phyloP scores from a whole-genome alignment of 2,113 vertebrate genomes.

The Phaethon lepturus region DNA sequence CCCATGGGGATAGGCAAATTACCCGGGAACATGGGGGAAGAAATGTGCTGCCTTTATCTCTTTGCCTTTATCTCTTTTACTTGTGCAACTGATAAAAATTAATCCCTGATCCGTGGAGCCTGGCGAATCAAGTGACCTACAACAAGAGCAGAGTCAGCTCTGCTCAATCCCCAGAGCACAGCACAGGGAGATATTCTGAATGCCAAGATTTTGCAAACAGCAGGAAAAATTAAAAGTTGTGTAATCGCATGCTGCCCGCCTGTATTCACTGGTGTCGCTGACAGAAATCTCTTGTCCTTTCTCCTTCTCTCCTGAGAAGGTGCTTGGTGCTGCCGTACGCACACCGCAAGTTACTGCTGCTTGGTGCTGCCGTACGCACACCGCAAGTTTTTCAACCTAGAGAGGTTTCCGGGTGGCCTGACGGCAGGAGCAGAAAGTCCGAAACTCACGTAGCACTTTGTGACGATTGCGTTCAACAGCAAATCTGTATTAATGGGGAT shows the following conservation, averaged over 20 bases:
- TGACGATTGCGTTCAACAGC: background rate
- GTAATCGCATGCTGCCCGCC: background rate
- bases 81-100: conserved; percentile 30
- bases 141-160: background rate
- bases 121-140: background rate
- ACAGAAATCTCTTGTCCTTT: background rate
- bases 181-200: background rate
- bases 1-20: conserved; percentile 33
- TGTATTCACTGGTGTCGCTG: background rate
- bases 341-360: no score
- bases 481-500: background rate
- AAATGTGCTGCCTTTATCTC: background rate
- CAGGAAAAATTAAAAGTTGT: background rate
- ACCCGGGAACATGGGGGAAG: background rate
- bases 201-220: background rate
- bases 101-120: background rate
- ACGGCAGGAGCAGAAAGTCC: background rate
- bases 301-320: background rate
- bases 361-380: fast-evolving
- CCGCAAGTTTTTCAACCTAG: background rate
- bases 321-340: background rate
- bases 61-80: conserved; percentile 21
- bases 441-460: background rate
- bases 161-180: background rate
- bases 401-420: background rate